phyloP scores from a whole-genome alignment of 1,140 invertebrate species.

The Drosophila hydei region DNA sequence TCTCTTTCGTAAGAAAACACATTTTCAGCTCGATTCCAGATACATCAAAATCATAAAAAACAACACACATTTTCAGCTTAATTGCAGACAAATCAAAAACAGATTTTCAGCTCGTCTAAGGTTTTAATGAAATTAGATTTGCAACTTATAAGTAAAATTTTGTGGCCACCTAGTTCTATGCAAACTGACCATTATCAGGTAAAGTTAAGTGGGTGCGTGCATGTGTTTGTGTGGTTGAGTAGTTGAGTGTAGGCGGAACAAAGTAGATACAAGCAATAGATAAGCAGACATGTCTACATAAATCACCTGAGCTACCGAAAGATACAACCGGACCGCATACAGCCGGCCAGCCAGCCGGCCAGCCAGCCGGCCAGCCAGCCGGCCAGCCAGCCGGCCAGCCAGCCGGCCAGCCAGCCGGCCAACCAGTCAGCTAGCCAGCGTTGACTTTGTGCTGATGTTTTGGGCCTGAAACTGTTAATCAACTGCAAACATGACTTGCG shows the following conservation, averaged over 20 bases:
- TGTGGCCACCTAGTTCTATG: constrained; percentile 24
- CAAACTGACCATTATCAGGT: constrained; percentile 37
- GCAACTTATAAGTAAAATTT: constrained; percentile 38
- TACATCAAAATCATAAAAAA: background rate
- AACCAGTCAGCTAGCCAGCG: background rate
- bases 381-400: background rate
- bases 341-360: background rate
- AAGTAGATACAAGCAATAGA: constrained; percentile 61
- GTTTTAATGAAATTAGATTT: constrained; percentile 57
- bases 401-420: background rate
- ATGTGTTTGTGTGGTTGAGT: constrained; percentile 13
- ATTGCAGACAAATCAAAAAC: background rate
- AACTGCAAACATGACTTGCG: constrained; percentile 73
- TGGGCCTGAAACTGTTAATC: constrained; percentile 76
- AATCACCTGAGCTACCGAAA: constrained; percentile 65
- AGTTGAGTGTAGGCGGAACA: constrained; percentile 13
- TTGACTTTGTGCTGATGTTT: constrained; percentile 52
- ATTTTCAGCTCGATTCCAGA: no score
- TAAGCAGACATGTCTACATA: constrained; percentile 54
- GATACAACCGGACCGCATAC: background rate
- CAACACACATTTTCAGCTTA: background rate
- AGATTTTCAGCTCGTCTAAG: constrained; percentile 2
- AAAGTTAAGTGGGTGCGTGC: background rate
- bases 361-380: background rate
- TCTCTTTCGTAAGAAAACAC: no score